Evolutionary conservation across 2,797 vertebrate species (phyloP).

Genomic region (Acanthornis magna): DNA sequence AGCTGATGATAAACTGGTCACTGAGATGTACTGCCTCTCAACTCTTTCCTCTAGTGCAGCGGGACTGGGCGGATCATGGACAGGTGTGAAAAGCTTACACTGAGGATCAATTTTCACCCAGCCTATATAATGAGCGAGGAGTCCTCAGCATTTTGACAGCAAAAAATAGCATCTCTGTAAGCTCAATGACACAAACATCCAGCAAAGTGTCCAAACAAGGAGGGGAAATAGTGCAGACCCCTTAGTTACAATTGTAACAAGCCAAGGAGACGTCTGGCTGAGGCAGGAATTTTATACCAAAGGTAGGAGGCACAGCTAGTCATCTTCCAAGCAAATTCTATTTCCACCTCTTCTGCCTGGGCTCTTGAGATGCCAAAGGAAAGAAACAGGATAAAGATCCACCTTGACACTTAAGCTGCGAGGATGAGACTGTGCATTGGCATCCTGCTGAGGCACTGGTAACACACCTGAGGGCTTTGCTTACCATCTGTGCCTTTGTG

Average conservation of each 20-base stretch:
- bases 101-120: background rate
- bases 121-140: background rate
- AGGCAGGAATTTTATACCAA: background rate
- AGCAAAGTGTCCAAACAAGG: background rate
- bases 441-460: background rate
- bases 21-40: background rate
- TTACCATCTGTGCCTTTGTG: slow-evolving; percentile 91
- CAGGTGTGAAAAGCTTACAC: background rate
- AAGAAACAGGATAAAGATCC: background rate
- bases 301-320: background rate
- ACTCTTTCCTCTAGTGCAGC: background rate
- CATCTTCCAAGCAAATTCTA: background rate
- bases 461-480: background rate
- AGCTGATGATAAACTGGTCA: background rate
- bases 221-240: background rate
- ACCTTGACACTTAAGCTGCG: background rate
- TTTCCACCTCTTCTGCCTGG: background rate
- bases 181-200: background rate
- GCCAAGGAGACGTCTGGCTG: background rate
- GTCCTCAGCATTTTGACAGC: background rate
- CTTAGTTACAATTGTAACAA: background rate
- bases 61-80: background rate
- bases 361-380: background rate
- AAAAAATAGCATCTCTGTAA: background rate
- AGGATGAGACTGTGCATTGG: background rate